Percentiles rank a stretch among this genome's conserved stretches.
Conservation (phyloP, 2,113 vertebrate species). For the Tyto alba region DNA sequence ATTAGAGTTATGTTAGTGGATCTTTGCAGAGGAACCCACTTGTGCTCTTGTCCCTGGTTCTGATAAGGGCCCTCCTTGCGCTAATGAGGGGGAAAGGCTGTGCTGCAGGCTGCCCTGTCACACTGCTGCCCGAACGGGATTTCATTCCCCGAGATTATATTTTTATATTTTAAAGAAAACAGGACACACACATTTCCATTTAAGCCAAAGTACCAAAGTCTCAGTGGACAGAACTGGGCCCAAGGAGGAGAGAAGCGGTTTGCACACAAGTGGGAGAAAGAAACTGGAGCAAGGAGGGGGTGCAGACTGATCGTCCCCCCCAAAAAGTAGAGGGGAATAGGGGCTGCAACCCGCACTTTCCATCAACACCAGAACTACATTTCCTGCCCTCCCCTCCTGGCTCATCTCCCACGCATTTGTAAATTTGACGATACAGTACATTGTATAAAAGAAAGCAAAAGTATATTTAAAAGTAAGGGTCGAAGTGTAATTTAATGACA, state of each 20-base stretch:
- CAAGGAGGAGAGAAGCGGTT: neutral
- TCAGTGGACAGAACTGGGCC: neutral
- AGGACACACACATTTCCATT: neutral
- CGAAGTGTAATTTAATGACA: neutral
- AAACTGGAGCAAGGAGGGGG: neutral
- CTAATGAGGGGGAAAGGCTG: neutral
- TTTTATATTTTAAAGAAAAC: neutral
- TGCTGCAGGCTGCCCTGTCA: neutral
- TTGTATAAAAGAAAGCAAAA: neutral
- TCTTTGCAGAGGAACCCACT: neutral
- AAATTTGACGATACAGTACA: neutral
- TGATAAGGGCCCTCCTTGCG: neutral
- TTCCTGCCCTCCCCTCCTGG: neutral
- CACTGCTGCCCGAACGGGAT: neutral
- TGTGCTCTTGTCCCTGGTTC: neutral
- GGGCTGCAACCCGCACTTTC: neutral
- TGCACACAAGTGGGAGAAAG: neutral
- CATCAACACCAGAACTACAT: neutral
- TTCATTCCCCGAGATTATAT: neutral
- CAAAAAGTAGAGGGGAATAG: fast-evolving
- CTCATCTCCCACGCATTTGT: neutral
- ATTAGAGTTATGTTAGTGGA: neutral
- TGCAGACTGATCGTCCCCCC: neutral
- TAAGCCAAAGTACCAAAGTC: neutral
- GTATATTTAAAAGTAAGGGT: neutral